Conservation (phyloP, 2,113 vertebrate genomes). For the Alligator mississippiensis region DNA sequence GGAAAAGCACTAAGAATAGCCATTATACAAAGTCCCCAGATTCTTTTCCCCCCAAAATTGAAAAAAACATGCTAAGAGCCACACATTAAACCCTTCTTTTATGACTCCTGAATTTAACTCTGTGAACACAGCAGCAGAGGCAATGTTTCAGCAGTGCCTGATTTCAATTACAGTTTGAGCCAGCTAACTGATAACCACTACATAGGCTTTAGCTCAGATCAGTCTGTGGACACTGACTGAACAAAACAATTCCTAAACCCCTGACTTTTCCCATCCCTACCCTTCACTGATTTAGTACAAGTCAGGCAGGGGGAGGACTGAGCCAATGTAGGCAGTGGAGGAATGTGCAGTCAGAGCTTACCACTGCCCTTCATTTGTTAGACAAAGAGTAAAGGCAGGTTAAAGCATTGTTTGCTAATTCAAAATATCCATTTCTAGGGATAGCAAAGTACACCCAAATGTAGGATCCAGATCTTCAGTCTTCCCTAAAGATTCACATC, state of each 20-base stretch:
- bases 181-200: accelerated
- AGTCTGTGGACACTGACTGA: neutral
- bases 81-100: neutral
- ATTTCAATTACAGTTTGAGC: neutral
- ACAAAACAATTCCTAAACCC: neutral
- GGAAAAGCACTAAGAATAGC: neutral
- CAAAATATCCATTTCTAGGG: neutral
- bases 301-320: no score
- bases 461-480: neutral
- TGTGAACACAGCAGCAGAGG: accelerated
- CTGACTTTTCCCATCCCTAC: neutral
- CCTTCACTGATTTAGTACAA: neutral
- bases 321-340: neutral
- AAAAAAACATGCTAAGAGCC: accelerated
- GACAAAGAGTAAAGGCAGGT: neutral
- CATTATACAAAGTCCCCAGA: neutral
- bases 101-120: neutral
- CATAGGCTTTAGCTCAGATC: accelerated
- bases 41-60: neutral
- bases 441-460: neutral
- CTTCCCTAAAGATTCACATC: no score
- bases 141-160: neutral
- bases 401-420: neutral
- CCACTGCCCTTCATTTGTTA: neutral
- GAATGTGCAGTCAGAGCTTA: neutral